phyloP scores from a whole-genome alignment of 2,888 invertebrate genomes.

The Acrobasis consociella region DNA sequence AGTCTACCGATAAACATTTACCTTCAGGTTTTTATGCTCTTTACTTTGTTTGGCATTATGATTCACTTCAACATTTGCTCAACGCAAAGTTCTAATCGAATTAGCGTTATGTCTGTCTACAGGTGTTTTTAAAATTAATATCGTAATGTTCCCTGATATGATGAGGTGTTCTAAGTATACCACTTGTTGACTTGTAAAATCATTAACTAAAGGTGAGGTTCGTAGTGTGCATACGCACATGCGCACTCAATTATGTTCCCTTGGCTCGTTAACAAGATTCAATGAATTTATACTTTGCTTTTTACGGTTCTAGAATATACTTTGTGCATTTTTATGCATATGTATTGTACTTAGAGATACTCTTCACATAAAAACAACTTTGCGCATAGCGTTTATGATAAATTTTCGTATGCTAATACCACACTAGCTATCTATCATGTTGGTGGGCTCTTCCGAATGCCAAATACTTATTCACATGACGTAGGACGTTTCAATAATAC shows the following conservation, averaged over 20 bases:
- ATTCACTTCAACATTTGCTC: neutral
- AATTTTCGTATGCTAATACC: conserved; percentile 8
- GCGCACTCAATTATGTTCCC: neutral
- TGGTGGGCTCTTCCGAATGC: conserved; percentile 7
- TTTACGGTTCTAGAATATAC: neutral
- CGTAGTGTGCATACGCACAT: neutral
- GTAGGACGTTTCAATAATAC: conserved; percentile 1
- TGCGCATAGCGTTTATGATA: conserved; percentile 7
- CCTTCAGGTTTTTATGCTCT: neutral
- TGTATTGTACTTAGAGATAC: no score
- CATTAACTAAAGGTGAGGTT: neutral
- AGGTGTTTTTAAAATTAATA: neutral
- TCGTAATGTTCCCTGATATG: neutral
- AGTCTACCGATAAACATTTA: conserved; percentile 6
- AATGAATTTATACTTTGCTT: neutral
- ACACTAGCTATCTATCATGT: conserved; percentile 2
- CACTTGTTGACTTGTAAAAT: neutral
- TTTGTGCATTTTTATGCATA: neutral
- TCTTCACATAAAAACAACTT: neutral
- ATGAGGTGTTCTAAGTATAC: neutral
- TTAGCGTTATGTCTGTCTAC: neutral
- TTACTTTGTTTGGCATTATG: neutral
- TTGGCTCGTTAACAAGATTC: neutral
- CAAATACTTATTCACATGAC: conserved; percentile 9
- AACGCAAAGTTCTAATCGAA: neutral